These are phyloP conservation scores for Brenthis hecate DNA, from an alignment of 2,888 invertebrate species.

Conservation along the genomic window DNA sequence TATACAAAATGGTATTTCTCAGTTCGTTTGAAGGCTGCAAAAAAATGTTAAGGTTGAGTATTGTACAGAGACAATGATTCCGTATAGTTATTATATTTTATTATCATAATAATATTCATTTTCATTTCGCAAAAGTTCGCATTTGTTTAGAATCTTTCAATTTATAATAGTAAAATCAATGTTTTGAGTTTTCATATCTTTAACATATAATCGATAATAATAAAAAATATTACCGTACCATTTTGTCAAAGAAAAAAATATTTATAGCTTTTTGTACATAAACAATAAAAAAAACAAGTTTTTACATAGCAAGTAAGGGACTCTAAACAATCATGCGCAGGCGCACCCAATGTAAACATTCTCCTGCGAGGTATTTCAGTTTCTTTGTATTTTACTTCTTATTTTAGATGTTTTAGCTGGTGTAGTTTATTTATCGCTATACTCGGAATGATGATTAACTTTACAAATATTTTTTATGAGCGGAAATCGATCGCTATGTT, in stretches of 20 bases:
- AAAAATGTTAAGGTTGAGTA: slow-evolving; percentile 22
- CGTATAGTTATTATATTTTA: slow-evolving; percentile 2
- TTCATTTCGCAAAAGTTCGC: no score
- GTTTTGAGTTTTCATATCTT: no score
- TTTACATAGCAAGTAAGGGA: slow-evolving; percentile 13
- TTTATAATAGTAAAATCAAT: no score
- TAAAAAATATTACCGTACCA: no score
- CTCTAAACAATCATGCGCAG: slow-evolving; percentile 33
- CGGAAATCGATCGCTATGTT: slow-evolving; percentile 28
- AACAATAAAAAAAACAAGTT: slow-evolving; percentile 13
- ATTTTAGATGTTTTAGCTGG: slow-evolving; percentile 35
- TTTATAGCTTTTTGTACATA: background rate
- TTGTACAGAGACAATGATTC: slow-evolving; percentile 6
- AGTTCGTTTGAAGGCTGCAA: slow-evolving; percentile 37
- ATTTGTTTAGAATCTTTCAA: no score
- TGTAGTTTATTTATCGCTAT: slow-evolving; percentile 32
- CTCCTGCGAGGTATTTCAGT: slow-evolving; percentile 48
- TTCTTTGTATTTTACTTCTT: slow-evolving; percentile 53
- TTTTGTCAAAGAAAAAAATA: background rate
- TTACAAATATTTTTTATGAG: slow-evolving; percentile 22
- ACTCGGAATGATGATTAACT: slow-evolving; percentile 31
- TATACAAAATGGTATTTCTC: slow-evolving; percentile 35
- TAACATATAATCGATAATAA: no score
- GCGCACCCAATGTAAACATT: slow-evolving; percentile 53
- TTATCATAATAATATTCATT: no score